Evolutionary conservation across 1,140 invertebrate species (phyloP).

Genomic region (Drosophila murphyi): DNA sequence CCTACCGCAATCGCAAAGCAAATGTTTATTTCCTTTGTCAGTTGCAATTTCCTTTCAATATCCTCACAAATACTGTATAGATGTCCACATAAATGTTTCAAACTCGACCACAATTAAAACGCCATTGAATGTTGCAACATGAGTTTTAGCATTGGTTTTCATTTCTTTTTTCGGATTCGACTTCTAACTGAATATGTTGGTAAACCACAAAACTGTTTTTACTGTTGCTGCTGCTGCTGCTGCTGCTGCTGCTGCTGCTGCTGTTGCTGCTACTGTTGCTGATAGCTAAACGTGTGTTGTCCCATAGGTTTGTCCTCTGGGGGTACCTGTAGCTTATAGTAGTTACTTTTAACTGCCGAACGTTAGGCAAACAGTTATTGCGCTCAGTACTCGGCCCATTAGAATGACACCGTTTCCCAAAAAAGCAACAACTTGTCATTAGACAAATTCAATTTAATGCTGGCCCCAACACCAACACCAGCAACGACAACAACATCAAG

Average conservation of each 20-base stretch:
- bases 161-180: background rate
- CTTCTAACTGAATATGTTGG: conserved; percentile 2
- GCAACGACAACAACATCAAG: conserved; percentile 28
- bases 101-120: conserved; percentile 72
- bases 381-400: conserved; percentile 68
- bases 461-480: conserved; percentile 31
- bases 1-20: background rate
- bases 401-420: conserved; percentile 58
- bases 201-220: conserved; percentile 32
- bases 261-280: conserved; percentile 1
- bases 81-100: conserved; percentile 33
- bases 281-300: conserved; percentile 21
- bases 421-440: conserved; percentile 78
- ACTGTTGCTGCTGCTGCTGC: conserved; percentile 14
- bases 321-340: conserved; percentile 73
- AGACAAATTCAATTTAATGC: conserved; percentile 81
- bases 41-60: conserved; percentile 18
- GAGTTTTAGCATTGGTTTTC: conserved; percentile 28
- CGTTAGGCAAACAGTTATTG: conserved; percentile 80
- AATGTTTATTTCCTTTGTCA: background rate
- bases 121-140: conserved; percentile 59
- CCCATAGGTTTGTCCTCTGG: conserved; percentile 33
- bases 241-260: conserved; percentile 9
- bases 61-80: conserved; percentile 16
- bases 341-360: conserved; percentile 73